These are phyloP conservation scores for Agriopis marginaria DNA, from an alignment of 2,888 invertebrate species.

Conservation along the genomic window DNA sequence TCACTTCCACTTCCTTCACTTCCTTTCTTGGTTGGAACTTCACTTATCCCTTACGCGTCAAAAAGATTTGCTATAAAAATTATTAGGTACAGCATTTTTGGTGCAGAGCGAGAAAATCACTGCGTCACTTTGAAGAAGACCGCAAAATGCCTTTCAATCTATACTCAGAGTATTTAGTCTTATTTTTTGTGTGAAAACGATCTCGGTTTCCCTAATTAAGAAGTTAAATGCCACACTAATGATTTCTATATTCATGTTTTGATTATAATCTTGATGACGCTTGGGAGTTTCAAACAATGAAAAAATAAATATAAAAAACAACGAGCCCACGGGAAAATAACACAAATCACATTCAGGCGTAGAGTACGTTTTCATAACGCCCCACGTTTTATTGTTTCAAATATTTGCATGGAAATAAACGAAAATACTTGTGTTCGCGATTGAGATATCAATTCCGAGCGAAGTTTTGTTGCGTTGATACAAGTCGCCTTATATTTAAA, in stretches of 20 bases:
- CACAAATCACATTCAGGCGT: slow-evolving; percentile 36
- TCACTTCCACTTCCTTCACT: too few species aligned
- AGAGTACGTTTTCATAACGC: slow-evolving; percentile 36
- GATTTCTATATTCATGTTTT: background rate
- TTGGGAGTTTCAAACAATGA: slow-evolving; percentile 25
- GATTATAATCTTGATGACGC: slow-evolving; percentile 13
- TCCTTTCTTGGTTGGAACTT: too few species aligned
- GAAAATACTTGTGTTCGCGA: slow-evolving; percentile 14
- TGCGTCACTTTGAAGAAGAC: too few species aligned
- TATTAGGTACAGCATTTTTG: too few species aligned
- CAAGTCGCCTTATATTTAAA: background rate
- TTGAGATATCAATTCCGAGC: slow-evolving; percentile 5
- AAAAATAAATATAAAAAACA: slow-evolving; percentile 24
- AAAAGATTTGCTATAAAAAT: too few species aligned
- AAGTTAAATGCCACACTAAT: too few species aligned
- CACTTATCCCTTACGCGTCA: too few species aligned
- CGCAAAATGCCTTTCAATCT: too few species aligned
- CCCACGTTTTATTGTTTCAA: slow-evolving; percentile 40
- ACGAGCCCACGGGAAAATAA: slow-evolving; percentile 19
- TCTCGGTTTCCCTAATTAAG: too few species aligned
- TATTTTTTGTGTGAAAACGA: too few species aligned
- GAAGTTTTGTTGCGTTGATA: background rate
- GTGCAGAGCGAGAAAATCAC: too few species aligned
- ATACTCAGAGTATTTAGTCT: too few species aligned
- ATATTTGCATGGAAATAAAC: slow-evolving; percentile 45